These are phyloP conservation scores for Lichenostomus cassidix DNA, from an alignment of 2,113 vertebrate species.

Conservation along the genomic window DNA sequence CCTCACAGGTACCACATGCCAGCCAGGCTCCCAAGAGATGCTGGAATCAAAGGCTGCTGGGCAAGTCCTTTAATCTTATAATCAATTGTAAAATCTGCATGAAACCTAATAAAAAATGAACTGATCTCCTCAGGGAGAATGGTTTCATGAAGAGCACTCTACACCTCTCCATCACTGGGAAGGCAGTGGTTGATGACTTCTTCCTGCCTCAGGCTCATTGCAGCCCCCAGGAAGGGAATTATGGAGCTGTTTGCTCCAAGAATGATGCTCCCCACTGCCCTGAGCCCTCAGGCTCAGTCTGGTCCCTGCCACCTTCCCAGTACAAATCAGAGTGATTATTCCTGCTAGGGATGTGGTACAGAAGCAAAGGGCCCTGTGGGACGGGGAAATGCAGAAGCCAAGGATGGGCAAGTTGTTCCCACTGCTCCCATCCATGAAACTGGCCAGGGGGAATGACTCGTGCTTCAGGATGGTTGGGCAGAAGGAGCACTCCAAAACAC, in stretches of 20 bases:
- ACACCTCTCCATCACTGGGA: neutral
- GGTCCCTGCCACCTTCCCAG: neutral
- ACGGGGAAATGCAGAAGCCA: neutral
- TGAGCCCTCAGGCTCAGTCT: neutral
- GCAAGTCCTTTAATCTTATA: neutral
- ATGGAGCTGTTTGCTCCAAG: neutral
- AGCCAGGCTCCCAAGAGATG: fast-evolving
- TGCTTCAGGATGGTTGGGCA: neutral
- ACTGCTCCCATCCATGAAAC: fast-evolving
- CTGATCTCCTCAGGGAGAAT: neutral
- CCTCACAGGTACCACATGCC: fast-evolving
- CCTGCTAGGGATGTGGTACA: neutral
- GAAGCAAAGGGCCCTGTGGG: neutral
- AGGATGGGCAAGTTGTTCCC: neutral
- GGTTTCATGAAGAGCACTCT: neutral
- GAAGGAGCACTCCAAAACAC: neutral
- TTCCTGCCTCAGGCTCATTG: neutral
- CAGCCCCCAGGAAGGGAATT: neutral
- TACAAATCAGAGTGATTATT: neutral
- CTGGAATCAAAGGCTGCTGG: neutral
- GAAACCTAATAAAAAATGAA: neutral
- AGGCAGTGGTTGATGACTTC: neutral
- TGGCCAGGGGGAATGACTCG: fast-evolving
- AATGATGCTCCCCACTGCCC: neutral
- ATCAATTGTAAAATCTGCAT: neutral